A percentile compares a stretch with the other conserved stretches of the same genome.
Evolutionary conservation across 2,797 vertebrate genomes (phyloP).

Genomic region (Aplochiton taeniatus): DNA sequence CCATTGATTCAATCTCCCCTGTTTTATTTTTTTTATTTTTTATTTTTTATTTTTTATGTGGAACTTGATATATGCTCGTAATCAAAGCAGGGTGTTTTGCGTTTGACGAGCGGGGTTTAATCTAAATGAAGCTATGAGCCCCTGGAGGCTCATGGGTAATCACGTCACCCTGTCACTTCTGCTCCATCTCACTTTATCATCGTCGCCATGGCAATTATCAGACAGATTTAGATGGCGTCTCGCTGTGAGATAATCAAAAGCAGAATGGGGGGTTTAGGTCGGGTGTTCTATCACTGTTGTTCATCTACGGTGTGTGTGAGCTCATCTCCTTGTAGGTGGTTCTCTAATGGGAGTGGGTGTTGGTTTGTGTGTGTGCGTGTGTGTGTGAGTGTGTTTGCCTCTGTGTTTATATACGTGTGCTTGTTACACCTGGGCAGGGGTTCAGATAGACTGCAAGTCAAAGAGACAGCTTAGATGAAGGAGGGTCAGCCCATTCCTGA

Average conservation of each 20-base stretch:
- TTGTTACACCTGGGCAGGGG: conserved; percentile 4
- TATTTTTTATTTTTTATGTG: conserved; percentile 21
- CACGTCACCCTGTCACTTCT: conserved; percentile 64
- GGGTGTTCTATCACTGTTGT: conserved; percentile 42
- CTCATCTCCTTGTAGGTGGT: conserved; percentile 26
- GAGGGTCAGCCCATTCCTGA: not conserved
- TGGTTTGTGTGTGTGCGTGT: not conserved
- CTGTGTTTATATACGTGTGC: not conserved
- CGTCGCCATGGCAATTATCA: conserved; percentile 71
- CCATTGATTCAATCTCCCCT: no score
- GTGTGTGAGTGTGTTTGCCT: not conserved
- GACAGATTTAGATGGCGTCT: conserved; percentile 62
- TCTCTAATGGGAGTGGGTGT: conserved; percentile 6
- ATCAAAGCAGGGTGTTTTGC: conserved; percentile 65
- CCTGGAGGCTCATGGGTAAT: conserved; percentile 62
- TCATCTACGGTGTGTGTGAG: conserved; percentile 40
- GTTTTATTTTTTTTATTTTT: no score
- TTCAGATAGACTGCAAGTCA: not conserved
- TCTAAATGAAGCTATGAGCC: conserved; percentile 70
- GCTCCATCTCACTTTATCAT: conserved; percentile 59
- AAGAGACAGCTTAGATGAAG: not conserved
- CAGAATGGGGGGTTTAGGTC: conserved; percentile 57
- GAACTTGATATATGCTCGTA: conserved; percentile 53
- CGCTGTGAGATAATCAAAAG: conserved; percentile 57
- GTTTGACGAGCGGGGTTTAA: conserved; percentile 68